These are phyloP conservation scores for Heterotilapia buettikoferi DNA, from an alignment of 2,113 vertebrate genomes.

Conservation along the genomic window DNA sequence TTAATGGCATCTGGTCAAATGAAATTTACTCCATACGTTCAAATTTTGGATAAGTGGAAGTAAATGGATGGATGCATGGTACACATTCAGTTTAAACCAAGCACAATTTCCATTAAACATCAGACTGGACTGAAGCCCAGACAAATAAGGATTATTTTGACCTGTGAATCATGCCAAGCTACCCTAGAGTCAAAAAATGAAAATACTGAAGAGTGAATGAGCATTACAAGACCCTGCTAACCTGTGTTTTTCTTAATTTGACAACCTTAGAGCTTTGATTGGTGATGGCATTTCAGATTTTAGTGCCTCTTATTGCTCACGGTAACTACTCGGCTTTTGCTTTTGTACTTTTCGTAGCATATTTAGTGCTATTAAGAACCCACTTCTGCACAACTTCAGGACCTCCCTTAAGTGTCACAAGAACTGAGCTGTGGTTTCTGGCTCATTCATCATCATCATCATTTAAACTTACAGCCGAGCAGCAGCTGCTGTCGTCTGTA, in stretches of 20 bases:
- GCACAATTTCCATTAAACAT: background rate
- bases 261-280: background rate
- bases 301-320: rapidly evolving
- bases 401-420: rapidly evolving
- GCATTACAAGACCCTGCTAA: background rate
- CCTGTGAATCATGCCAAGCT: background rate
- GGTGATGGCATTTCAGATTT: background rate
- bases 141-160: background rate
- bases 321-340: background rate
- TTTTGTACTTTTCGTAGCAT: background rate
- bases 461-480: slow-evolving; percentile 82
- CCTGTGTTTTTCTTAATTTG: background rate
- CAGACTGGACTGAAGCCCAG: background rate
- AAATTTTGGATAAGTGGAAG: background rate
- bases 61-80: background rate
- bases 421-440: background rate
- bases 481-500: slow-evolving; percentile 84
- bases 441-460: background rate
- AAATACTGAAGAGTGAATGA: background rate
- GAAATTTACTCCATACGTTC: background rate
- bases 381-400: rapidly evolving
- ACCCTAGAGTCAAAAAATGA: background rate
- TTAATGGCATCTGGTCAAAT: background rate
- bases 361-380: background rate
- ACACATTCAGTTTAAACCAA: background rate